Evolutionary conservation across 2,113 vertebrate genomes (phyloP), one percentile per base, ranked within the genome.

Genomic region (Trogon surrucura): DNA sequence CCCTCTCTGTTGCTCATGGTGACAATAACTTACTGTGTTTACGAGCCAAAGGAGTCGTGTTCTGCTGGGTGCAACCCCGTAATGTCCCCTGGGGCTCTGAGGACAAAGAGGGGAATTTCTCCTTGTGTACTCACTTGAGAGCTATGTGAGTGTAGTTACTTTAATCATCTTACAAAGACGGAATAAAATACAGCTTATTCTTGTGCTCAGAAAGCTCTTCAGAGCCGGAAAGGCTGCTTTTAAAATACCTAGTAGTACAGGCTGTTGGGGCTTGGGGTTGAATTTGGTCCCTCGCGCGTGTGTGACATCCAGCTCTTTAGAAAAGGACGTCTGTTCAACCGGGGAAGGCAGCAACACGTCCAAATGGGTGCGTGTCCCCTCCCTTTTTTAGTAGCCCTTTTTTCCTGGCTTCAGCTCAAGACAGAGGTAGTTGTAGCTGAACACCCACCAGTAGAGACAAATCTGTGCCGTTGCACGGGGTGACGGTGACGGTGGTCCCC

Each of bases 91-190:
- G 73, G 4, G 11, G 84, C 92, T 92, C 83, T 48, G 75, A 83
- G 83, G 86, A 91, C 94, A 87, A 92, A 92, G 95, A 81, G 62
- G 61, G 80, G 82, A 84, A 78, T 91, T 88, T 90, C 86, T 78
- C 57, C 38, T 83, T 61, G 57, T 85, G 65, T 84, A 65, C 84
- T 96, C 83, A 92, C 73, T 95, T 7, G 0, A 86, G 92, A 84
- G 74, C 77, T 89, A 57, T 86, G 79, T 30, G 45, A 96, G 44
- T 20, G 45, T 57, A 81, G 77, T 91, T 89, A 89, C 79, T 93
- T 89, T 94, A 92, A 89, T 92, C 65, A 57, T 92, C 83, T 93
- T 91, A 75, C 15, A 51, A 65, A 75, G 75, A n/a, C 16, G 16
- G 65, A 92, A 50, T 71, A 61, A 88, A 84, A 57, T 27, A 64